Percentiles rank a stretch among this genome's conserved stretches.
These are phyloP conservation scores for Premnoplex brunnescens DNA, from an alignment of 2,797 vertebrate genomes.

Conservation along the genomic window DNA sequence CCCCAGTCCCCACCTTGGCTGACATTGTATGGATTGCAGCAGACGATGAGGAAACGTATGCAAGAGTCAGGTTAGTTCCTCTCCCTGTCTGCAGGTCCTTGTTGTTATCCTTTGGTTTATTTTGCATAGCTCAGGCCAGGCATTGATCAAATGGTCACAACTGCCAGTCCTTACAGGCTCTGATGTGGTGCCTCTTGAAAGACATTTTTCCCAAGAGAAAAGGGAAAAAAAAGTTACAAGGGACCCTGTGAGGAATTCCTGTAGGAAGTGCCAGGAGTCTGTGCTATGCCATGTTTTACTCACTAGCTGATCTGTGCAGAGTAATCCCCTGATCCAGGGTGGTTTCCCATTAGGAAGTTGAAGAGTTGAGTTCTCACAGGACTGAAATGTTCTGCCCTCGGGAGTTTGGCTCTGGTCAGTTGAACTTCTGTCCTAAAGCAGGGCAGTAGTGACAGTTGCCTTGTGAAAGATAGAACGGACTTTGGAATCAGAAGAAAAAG, in stretches of 20 bases:
- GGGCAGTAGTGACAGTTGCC: not conserved
- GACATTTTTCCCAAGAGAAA: not conserved
- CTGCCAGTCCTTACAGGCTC: not conserved
- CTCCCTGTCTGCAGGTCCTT: not conserved
- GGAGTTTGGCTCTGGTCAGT: not conserved
- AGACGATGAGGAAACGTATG: slow-evolving; percentile 96
- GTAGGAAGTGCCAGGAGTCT: not conserved
- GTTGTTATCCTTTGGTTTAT: not conserved
- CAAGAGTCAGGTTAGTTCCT: slow-evolving; percentile 88
- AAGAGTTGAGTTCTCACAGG: not conserved
- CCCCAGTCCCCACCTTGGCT: slow-evolving; percentile 92
- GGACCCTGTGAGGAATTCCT: not conserved
- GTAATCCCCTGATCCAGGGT: fast-evolving
- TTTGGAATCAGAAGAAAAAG: not conserved
- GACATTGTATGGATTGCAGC: slow-evolving; percentile 97
- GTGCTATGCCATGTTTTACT: fast-evolving
- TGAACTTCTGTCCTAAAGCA: not conserved
- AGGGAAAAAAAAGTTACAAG: fast-evolving
- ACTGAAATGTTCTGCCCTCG: not conserved
- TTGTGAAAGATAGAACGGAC: not conserved
- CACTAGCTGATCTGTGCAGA: not conserved
- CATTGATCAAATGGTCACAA: fast-evolving
- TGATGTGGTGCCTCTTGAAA: not conserved
- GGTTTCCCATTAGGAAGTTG: not conserved
- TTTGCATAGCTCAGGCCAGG: not conserved